Base-by-base conservation (phyloP, 2,888 invertebrate species). In the Lasioglossum malachurum region DNA sequence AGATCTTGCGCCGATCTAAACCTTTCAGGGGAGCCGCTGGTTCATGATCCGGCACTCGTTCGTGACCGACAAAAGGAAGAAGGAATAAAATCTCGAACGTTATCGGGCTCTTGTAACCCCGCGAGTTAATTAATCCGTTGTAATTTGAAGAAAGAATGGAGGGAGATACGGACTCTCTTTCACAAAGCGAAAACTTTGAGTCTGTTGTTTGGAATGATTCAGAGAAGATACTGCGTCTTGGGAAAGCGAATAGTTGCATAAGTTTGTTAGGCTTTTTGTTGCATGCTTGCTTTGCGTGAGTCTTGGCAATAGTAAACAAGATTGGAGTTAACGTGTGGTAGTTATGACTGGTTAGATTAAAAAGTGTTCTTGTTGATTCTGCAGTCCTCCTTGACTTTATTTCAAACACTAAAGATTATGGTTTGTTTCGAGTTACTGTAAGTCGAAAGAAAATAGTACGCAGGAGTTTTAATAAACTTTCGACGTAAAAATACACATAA, bases 1-100 rank as follows among this genome's bases (percentile, higher is more conserved):
- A 82, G 90, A 82, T 86, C 90, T n/a, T 79, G 35, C 83, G 71
- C 78, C 74, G 71, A 78, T 83, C 69, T 67, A 69, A 90, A 76
- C 35, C 84, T 89, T 86, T 82, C 75, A 38, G 12, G 67, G 60
- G 67, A 80, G 12, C 38, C 5, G 38, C 31, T 44, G 74, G 49
- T 60, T 76, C 53, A 74, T 12, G 57, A 80, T 75, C 53, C 75
- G 72, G 53, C 23, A 71, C 69, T 69, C n/a, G 53, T 79, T 60
- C 46, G 19, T 16, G 49, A 49, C 12, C 31, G 35, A 46, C 16
- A 41, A 53, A 74, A 69, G 23, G 44, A 60, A 41, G 23, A 41
- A 10, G 72, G 27, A 72, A 64, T 16, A 2, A 16, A 35, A 44
- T n/a, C 41, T 44, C 60, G 12, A n/a, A 75, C 4, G 46, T 69